Conservation (phyloP, 2,113 vertebrate genomes). For the Stegastes partitus region DNA sequence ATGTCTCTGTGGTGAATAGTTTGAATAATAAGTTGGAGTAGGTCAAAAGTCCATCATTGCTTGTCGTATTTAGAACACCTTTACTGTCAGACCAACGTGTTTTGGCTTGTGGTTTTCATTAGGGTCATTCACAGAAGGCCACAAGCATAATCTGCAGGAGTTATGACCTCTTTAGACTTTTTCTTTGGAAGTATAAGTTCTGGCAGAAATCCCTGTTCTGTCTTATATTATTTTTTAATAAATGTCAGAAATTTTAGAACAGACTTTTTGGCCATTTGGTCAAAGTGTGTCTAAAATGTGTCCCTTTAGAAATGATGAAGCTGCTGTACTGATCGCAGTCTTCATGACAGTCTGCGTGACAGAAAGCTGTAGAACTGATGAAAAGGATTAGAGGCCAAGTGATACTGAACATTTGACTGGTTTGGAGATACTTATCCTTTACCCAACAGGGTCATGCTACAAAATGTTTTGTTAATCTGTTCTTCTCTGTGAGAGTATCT, state of each 20-base stretch:
- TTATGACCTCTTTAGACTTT: too few relatives aligned
- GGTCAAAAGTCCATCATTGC: background rate
- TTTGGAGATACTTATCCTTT: slow-evolving; percentile 30
- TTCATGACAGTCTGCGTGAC: slow-evolving; percentile 10
- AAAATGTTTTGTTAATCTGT: slow-evolving; percentile 13
- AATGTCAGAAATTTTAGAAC: too few relatives aligned
- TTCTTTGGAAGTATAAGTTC: background rate
- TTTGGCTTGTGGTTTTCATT: background rate
- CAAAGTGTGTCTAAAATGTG: background rate
- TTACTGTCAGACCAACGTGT: background rate
- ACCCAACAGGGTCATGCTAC: slow-evolving; percentile 12
- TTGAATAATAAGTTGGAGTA: background rate
- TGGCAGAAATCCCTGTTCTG: background rate
- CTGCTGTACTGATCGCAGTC: background rate
- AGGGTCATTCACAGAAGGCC: background rate
- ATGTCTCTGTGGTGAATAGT: too few relatives aligned
- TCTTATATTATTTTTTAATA: too few relatives aligned
- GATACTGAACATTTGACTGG: background rate
- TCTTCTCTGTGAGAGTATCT: slow-evolving; percentile 15
- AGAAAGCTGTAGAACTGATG: slow-evolving; percentile 9
- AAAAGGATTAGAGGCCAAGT: slow-evolving; percentile 27
- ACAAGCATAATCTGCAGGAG: too few relatives aligned
- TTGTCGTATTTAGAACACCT: background rate
- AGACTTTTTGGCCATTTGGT: too few relatives aligned
- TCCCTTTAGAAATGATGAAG: slow-evolving; percentile 2